Evolutionary conservation across 2,797 vertebrate species (phyloP).

Genomic region (Dallia pectoralis): DNA sequence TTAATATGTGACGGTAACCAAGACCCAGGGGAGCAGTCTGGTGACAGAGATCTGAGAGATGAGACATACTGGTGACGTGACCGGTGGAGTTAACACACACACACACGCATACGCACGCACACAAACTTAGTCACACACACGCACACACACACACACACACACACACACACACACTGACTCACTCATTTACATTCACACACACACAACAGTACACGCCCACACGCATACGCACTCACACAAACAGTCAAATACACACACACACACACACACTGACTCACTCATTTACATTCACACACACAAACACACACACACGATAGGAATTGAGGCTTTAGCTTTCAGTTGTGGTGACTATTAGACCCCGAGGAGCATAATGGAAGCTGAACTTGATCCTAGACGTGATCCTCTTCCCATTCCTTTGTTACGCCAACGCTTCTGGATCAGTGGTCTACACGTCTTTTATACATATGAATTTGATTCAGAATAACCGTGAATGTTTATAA

Average conservation of each 20-base stretch:
- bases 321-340: background rate
- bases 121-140: background rate
- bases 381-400: background rate
- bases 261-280: constrained; percentile 16
- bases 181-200: background rate
- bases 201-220: background rate
- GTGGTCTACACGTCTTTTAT: background rate
- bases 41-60: background rate
- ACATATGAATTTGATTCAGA: no score
- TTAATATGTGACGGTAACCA: background rate
- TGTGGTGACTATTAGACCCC: background rate
- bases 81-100: background rate
- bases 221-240: no score
- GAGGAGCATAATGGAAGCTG: background rate
- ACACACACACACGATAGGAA: background rate
- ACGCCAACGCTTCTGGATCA: background rate
- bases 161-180: constrained; percentile 17
- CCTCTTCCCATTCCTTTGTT: background rate
- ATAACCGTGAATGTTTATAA: no score
- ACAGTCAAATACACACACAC: constrained; percentile 16
- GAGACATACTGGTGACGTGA: background rate
- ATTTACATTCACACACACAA: constrained; percentile 12
- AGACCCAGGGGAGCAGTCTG: background rate
- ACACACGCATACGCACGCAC: background rate
- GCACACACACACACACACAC: background rate